Conservation (phyloP, 2,113 vertebrate species). For the Eptesicus fuscus region DNA sequence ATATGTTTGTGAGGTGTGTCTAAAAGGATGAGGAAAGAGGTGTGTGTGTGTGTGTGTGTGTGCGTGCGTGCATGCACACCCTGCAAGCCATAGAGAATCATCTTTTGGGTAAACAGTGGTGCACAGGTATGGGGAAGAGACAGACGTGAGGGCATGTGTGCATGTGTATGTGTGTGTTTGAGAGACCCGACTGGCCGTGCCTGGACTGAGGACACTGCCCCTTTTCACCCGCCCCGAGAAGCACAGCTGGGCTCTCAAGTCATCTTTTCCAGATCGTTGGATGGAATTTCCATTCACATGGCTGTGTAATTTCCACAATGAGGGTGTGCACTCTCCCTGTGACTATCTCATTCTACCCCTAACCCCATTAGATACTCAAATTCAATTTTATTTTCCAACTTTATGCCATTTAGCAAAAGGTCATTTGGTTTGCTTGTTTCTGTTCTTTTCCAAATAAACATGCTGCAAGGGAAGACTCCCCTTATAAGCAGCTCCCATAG, state of each 20-base stretch:
- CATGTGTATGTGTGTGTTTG: accelerated
- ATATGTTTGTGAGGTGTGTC: neutral
- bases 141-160: too few species aligned
- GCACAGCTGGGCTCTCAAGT: constrained; percentile 36
- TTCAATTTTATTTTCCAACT: constrained; percentile 74
- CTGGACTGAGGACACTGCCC: neutral
- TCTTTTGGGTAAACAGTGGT: neutral
- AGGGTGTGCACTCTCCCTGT: constrained; percentile 67
- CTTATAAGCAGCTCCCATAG: neutral
- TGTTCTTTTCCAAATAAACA: constrained; percentile 67
- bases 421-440: constrained; percentile 53
- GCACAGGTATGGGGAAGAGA: neutral
- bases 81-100: neutral
- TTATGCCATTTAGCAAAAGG: constrained; percentile 60
- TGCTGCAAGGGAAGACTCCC: neutral
- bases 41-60: accelerated
- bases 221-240: neutral
- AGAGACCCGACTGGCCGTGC: accelerated
- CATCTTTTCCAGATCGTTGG: constrained; percentile 59
- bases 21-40: neutral
- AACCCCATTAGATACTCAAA: constrained; percentile 72
- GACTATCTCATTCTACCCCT: constrained; percentile 55
- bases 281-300: constrained; percentile 68
- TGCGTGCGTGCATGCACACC: neutral
- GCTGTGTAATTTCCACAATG: constrained; percentile 68